Percentiles rank a stretch among this genome's conserved stretches.
Evolutionary conservation across 2,113 vertebrate genomes (phyloP).

Genomic region (Setophaga coronata): DNA sequence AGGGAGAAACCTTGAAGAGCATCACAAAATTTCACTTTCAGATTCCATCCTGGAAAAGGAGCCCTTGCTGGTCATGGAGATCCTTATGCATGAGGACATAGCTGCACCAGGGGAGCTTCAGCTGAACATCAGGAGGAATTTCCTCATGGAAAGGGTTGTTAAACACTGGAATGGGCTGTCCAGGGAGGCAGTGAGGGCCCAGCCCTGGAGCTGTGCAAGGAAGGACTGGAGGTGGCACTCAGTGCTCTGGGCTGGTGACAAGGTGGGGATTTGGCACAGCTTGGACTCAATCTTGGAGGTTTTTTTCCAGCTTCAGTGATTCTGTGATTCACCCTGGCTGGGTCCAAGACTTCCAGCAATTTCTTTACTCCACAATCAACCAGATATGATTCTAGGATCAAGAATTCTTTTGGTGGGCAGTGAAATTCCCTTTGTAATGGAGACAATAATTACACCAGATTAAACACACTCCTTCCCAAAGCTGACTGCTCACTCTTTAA

Average conservation of each 20-base stretch:
- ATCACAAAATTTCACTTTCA: neutral
- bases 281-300: neutral
- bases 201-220: neutral
- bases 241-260: neutral
- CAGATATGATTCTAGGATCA: neutral
- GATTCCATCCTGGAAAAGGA: neutral
- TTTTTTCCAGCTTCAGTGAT: neutral
- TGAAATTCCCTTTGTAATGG: neutral
- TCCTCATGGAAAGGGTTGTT: neutral
- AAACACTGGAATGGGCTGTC: neutral
- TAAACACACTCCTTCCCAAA: neutral
- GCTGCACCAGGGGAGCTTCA: neutral
- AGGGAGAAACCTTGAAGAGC: neutral
- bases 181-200: neutral
- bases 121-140: neutral
- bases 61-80: neutral
- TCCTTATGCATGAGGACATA: neutral
- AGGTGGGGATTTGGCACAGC: neutral
- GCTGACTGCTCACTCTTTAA: neutral
- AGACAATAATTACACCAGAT: neutral
- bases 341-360: neutral
- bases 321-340: neutral
- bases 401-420: neutral
- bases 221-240: neutral
- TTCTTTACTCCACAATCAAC: neutral